Evolutionary conservation across 2,888 invertebrate species (phyloP), one percentile per base, ranked within the genome.

Genomic region (Netelia virgata): DNA sequence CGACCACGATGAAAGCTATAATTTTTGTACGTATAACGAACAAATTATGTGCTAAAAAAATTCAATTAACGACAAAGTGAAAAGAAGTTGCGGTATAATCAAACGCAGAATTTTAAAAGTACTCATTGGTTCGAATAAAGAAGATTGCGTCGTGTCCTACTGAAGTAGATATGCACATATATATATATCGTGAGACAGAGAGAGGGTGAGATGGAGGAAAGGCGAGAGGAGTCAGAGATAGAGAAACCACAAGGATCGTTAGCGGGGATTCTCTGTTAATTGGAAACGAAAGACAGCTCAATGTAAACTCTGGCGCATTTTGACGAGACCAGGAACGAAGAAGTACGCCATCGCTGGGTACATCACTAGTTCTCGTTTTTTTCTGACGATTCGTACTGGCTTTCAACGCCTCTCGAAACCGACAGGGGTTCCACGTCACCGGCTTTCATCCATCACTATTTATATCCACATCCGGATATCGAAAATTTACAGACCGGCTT

Each of bases 201-300:
- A 36, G 36, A 36, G 8, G 36, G 6, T 36, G 36, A 36, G 6
- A 36, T 6, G 36, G 6, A 36, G 36, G 36, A 36, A 36, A 36
- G 36, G 6, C 36, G 36, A 36, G 36, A 36, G 47, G 47, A 47
- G 47, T 47, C 47, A 1, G 14, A 6, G 10, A 57, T n/a, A 47
- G 18, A 6, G 36, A 28, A n/a, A 68, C 47, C 11, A 47, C 20
- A 16, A 36, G 59, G 43, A 68, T 73, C 64, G 64, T 72, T 85
- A 61, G 74, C 59, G 53, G 57, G 47, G 47, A 47, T 47, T 47
- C 73, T 74, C 70, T 70, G 75, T 85, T 82, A 72, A 83, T 75
- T 72, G 69, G 68, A 68, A 61, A 77, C 69, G 75, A 72, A 68
- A 82, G 69, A 69, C 43, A 66, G 28, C 70, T 63, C 59, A 59